Conservation (phyloP, 2,888 invertebrate genomes). For the Parascotia fuliginaria region DNA sequence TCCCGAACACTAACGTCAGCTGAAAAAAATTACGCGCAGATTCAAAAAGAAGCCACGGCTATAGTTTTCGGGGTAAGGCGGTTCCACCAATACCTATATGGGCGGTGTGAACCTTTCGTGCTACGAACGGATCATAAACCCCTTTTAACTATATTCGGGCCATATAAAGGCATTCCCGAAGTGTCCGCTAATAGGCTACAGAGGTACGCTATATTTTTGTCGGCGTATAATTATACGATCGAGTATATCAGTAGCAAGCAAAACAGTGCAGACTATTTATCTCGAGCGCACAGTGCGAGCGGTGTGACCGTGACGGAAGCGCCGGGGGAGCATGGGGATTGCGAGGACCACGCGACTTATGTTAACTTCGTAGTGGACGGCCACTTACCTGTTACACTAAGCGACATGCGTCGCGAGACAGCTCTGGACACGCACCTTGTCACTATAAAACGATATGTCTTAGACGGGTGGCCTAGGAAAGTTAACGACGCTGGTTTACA, state of each 20-base stretch:
- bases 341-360: constrained; percentile 8
- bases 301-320: background rate
- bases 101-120: too few species aligned
- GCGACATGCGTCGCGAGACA: constrained; percentile 2
- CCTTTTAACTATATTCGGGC: too few species aligned
- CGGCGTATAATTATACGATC: constrained; percentile 39
- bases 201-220: constrained; percentile 42
- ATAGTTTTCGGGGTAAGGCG: background rate
- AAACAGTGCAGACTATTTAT: constrained; percentile 25
- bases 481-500: background rate
- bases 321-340: background rate
- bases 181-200: constrained; percentile 40
- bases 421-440: background rate
- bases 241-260: constrained; percentile 39
- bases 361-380: constrained; percentile 6
- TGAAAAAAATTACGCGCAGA: background rate
- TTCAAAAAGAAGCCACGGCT: background rate
- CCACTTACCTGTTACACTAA: constrained; percentile 4
- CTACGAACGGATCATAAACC: too few species aligned
- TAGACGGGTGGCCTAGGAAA: constrained; percentile 14
- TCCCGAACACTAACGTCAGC: background rate
- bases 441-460: background rate
- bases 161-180: constrained; percentile 38
- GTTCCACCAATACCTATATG: too few species aligned
- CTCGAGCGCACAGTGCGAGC: background rate